These are phyloP conservation scores for Limenitis arthemis DNA, from an alignment of 2,888 invertebrate species.

Conservation along the genomic window DNA sequence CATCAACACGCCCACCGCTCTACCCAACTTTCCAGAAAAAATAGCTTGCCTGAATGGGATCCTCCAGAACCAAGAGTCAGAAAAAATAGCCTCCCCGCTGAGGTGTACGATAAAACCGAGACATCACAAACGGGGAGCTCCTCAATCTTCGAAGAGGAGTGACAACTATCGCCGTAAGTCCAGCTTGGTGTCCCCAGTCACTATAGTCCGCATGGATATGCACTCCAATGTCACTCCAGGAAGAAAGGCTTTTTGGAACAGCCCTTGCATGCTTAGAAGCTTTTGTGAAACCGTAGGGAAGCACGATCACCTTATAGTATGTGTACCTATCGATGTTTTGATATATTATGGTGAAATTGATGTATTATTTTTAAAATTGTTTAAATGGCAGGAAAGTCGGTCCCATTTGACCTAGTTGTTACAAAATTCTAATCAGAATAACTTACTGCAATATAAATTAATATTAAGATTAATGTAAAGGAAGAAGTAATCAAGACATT, in stretches of 20 bases:
- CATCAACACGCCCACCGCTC: conserved; percentile 60
- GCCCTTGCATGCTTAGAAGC: conserved; percentile 69
- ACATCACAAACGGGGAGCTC: conserved; percentile 34
- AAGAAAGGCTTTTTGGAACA: conserved; percentile 57
- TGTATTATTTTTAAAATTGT: conserved; percentile 4
- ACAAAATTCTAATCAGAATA: background rate
- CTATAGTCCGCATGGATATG: conserved; percentile 62
- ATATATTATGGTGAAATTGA: conserved; percentile 15
- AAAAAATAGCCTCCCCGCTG: conserved; percentile 64
- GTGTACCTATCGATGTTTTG: conserved; percentile 39
- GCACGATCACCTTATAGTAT: conserved; percentile 61
- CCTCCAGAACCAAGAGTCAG: conserved; percentile 57
- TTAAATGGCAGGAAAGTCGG: background rate
- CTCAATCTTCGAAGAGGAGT: conserved; percentile 50
- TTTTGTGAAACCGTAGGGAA: conserved; percentile 56
- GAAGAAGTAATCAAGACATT: background rate
- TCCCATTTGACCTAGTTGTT: background rate
- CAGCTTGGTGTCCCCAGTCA: conserved; percentile 60
- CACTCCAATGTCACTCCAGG: conserved; percentile 48
- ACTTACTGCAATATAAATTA: background rate
- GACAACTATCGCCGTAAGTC: conserved; percentile 64
- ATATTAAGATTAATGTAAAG: background rate
- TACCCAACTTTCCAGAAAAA: conserved; percentile 57
- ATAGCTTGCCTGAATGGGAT: conserved; percentile 67
- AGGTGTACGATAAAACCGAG: conserved; percentile 50